Evolutionary conservation across 2,888 invertebrate genomes (phyloP), one percentile per base, ranked within the genome.

Genomic region (Drosophila macrothrix): DNA sequence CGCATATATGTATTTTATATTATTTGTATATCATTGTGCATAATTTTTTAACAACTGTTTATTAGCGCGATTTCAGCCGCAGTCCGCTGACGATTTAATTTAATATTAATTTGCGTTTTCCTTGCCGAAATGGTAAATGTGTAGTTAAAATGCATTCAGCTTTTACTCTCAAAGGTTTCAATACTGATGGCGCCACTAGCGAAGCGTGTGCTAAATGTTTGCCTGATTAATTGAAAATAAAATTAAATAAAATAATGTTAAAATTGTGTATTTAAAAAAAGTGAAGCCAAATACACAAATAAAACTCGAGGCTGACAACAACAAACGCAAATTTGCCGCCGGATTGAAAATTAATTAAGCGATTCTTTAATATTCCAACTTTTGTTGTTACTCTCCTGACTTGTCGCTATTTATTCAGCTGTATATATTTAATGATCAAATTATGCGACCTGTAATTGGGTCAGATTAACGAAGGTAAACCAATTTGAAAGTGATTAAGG

Each of bases 261-360:
- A 43, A 33, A 53, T 29, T 14, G 22, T 12, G 2, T 29, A 33
- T 14, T 7, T 14, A 10, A 41, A 22, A 35, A 22, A 31, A 12
- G 16, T 52, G 19, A 49, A 43, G 12, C 10, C 22, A 62, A 49
- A 54, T 37, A 39, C 54, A 50, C 29, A 46, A 60, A 55, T 59
- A 55, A 39, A 56, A 12, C 22, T 14, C 4, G 31, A 16, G 4
- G 2, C 2, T 5, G 35, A 43, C 28, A 43, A 35, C 46, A 59
- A 37, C 16, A 59, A 63, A 22, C 37, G 16, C 16, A 22, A 73
- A 59, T 60, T 75, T 65, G 19, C 33, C 55, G 28, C 29, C 19
- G 59, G 58, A 56, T 75, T 39, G 50, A 63, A 68, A 76, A 68
- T 76, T 80, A 80, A 78, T 80, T 63, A 68, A 43, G 55, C 39